Base-by-base conservation (phyloP, 2,113 vertebrate genomes). In the Charadrius vociferus region DNA sequence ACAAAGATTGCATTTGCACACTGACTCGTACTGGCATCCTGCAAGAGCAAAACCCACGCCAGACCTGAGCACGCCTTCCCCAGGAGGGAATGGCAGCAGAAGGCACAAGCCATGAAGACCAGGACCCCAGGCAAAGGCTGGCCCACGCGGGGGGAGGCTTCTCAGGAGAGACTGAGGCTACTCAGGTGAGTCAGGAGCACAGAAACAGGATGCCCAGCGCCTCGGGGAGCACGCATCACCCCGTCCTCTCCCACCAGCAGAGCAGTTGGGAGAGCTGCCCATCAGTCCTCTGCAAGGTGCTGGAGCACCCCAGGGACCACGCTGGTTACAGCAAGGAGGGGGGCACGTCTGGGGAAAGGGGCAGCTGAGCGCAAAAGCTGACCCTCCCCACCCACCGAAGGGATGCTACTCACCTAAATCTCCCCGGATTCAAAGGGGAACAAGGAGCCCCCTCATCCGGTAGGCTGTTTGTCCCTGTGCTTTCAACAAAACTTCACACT, bases 401-500 rank as follows among this genome's bases (percentile, higher is more conserved):
- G 75, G 58, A 12, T 27, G 81, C 37, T 5, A 5, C 26, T 34
- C 61, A 32, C 22, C 27, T 6, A 6, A 43, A 43, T 8, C 58
- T 30, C 30, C 55, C 37, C 56, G 18, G 30, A 14, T 32, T 7
- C 21, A 26, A 12, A 45, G 67, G 56, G 59, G 41, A 63, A 30
- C 0, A 1, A 83, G 61, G 29, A 91, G 53, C 9, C 23, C 3
- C 20, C 62, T 58, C 58, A 49, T 27, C 30, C 67, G 16, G 18
- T 3, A 39, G 30, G 32, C 45, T 59, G 5, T 5, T 62, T 37
- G 36, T 61, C 55, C 45, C 55, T 39, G 20, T 37, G 82, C 92
- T 83, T 68, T 50, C 92, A 65, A 95, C 89, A 93, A 93, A 95
- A 87, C 75, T 55, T 86, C 93, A 83, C 91, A 70, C 88, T 88